Percentiles rank a stretch among this genome's conserved stretches.
phyloP scores from a whole-genome alignment of 2,113 vertebrate genomes.

The Bubo blakistoni region DNA sequence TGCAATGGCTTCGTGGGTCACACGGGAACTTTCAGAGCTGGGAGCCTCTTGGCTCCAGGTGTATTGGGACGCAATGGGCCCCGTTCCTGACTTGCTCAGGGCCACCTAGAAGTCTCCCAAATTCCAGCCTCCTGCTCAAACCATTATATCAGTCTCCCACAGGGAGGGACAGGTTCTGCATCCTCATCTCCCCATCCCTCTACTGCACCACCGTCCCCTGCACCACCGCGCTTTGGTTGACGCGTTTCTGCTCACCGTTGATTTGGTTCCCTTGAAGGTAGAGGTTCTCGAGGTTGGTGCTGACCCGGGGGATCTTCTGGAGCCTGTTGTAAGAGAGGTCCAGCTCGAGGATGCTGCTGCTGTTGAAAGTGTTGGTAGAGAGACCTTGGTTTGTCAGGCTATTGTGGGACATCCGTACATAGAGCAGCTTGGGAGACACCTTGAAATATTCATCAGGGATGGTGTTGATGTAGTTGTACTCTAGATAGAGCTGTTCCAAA shows the following conservation, averaged over 20 bases:
- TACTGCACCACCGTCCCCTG: background rate
- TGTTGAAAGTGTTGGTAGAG: slow-evolving; percentile 87
- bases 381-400: slow-evolving; percentile 87
- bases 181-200: background rate
- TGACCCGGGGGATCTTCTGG: slow-evolving; percentile 90
- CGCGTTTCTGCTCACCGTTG: slow-evolving; percentile 76
- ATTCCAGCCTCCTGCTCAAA: background rate
- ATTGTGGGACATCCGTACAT: slow-evolving; percentile 89
- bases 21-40: rapidly evolving
- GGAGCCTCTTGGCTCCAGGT: background rate
- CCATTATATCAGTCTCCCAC: rapidly evolving
- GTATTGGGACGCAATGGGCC: background rate
- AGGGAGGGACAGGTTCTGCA: background rate
- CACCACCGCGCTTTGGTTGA: background rate
- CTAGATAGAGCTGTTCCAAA: slow-evolving; percentile 92
- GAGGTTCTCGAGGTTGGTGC: slow-evolving; percentile 87
- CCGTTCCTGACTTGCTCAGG: background rate
- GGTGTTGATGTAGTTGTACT: slow-evolving; percentile 85
- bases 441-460: slow-evolving; percentile 85
- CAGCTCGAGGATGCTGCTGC: slow-evolving; percentile 90
- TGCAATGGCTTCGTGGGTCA: rapidly evolving
- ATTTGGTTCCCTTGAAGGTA: slow-evolving; percentile 96
- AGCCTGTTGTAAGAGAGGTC: slow-evolving; percentile 95
- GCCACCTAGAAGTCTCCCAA: background rate
- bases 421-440: slow-evolving; percentile 82